A percentile compares a stretch with the other conserved stretches of the same genome.
Evolutionary conservation across 2,113 vertebrate genomes (phyloP).

Genomic region (Pygoscelis adeliae): DNA sequence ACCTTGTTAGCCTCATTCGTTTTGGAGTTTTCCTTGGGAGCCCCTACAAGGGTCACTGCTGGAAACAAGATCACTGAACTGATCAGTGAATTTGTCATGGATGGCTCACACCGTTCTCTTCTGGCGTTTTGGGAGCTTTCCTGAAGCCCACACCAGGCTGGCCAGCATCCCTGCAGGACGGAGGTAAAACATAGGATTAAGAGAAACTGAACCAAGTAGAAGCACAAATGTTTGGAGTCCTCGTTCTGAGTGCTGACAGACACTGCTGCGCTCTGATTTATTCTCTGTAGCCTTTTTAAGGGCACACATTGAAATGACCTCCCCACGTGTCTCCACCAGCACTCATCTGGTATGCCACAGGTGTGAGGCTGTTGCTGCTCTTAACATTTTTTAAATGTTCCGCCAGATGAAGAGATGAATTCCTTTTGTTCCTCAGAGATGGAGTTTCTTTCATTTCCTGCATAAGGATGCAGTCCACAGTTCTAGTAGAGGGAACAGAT

Average conservation of each 20-base stretch:
- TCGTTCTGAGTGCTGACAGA: not conserved
- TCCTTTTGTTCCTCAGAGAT: slow-evolving; percentile 52
- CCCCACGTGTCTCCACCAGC: not conserved
- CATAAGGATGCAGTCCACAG: slow-evolving; percentile 49
- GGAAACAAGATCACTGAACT: not conserved
- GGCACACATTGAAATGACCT: slow-evolving; percentile 44
- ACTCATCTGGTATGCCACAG: slow-evolving; percentile 46
- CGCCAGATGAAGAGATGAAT: slow-evolving; percentile 61
- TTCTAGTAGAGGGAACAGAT: slow-evolving; percentile 43
- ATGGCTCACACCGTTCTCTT: not conserved
- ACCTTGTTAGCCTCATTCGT: not conserved
- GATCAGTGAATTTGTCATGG: not conserved
- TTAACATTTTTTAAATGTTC: slow-evolving; percentile 59
- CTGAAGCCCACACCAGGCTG: not conserved
- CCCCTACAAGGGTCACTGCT: not conserved
- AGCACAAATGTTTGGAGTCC: not conserved
- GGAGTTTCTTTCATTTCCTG: slow-evolving; percentile 68
- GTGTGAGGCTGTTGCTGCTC: slow-evolving; percentile 57
- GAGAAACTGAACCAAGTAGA: not conserved
- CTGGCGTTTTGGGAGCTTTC: not conserved
- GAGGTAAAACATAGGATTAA: not conserved
- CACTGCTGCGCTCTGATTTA: not conserved
- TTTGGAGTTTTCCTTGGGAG: not conserved
- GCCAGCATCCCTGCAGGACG: not conserved
- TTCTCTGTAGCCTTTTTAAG: slow-evolving; percentile 11